Percentiles rank a stretch among this genome's conserved stretches.
Evolutionary conservation across 2,113 vertebrate species (phyloP).

Genomic region (Rhabdornis inornatus): DNA sequence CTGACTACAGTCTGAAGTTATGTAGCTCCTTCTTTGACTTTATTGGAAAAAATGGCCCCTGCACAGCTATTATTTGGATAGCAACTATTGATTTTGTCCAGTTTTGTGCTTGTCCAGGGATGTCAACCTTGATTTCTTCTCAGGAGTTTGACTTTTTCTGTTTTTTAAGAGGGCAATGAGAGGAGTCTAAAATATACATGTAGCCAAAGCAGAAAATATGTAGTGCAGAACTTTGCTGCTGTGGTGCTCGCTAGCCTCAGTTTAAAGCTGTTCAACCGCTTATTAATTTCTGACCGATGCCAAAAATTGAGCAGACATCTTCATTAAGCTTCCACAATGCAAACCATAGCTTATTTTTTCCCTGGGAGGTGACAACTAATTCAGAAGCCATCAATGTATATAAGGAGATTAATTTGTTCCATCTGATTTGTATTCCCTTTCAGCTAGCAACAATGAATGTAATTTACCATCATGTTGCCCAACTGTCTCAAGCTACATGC

Average conservation of each 20-base stretch:
- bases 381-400: conserved; percentile 58
- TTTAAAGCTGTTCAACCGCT: conserved; percentile 31
- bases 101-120: not conserved
- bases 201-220: not conserved
- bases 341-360: not conserved
- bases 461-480: conserved; percentile 62
- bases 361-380: conserved; percentile 55
- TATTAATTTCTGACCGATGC: conserved; percentile 51
- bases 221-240: not conserved
- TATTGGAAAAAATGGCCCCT: not conserved
- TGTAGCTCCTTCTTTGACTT: not conserved
- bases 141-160: not conserved
- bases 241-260: not conserved
- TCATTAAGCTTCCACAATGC: conserved; percentile 52
- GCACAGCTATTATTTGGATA: not conserved
- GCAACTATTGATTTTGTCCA: not conserved
- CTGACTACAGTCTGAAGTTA: not conserved
- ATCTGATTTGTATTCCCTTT: conserved; percentile 60
- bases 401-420: conserved; percentile 67
- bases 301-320: conserved; percentile 38
- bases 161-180: not conserved
- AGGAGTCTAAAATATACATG: not conserved
- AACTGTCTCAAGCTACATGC: conserved; percentile 51
- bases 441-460: conserved; percentile 52
- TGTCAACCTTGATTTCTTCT: not conserved